Evolutionary conservation across 2,888 invertebrate species (phyloP).

Genomic region (Zaprionus lineosus): DNA sequence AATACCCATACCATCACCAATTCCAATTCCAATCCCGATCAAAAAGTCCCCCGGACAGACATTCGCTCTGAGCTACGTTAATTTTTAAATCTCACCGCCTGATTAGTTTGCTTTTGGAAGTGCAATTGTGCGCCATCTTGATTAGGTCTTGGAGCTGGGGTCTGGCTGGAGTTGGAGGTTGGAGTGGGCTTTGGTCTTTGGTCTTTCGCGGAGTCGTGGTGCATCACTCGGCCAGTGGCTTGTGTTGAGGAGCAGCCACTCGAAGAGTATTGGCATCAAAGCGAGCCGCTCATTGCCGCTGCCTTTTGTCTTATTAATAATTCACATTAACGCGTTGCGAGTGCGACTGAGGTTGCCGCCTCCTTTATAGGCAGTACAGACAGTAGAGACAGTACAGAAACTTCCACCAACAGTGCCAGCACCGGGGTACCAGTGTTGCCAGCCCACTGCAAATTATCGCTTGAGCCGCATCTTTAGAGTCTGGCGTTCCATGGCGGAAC

Average conservation of each 20-base stretch:
- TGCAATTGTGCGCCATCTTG: constrained; percentile 74
- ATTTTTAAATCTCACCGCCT: constrained; percentile 83
- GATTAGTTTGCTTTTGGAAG: constrained; percentile 78
- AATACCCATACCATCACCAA: constrained; percentile 9
- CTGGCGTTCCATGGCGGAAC: constrained; percentile 13
- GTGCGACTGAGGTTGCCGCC: constrained; percentile 72
- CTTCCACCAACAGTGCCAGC: constrained; percentile 4
- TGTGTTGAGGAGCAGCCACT: too few relatives aligned
- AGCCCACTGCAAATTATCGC: constrained; percentile 63
- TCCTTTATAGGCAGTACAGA: constrained; percentile 51
- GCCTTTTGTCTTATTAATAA: constrained; percentile 83
- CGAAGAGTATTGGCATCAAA: constrained; percentile 55
- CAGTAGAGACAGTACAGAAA: too few relatives aligned
- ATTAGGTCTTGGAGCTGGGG: constrained; percentile 51
- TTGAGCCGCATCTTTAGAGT: constrained; percentile 42
- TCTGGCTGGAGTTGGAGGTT: neutral
- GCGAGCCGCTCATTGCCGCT: constrained; percentile 72
- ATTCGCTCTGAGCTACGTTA: constrained; percentile 71
- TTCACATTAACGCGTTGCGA: constrained; percentile 82
- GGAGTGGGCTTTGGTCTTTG: constrained; percentile 18
- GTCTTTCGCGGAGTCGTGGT: constrained; percentile 23
- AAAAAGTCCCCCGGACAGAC: constrained; percentile 19
- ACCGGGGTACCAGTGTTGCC: constrained; percentile 51
- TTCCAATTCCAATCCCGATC: constrained; percentile 2
- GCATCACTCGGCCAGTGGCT: constrained; percentile 24